A percentile compares a stretch with the other conserved stretches of the same genome.
Evolutionary conservation across 53 echinoderm and acorn worm genomes (phyloP).

Genomic region (Actinopyga echinites): DNA sequence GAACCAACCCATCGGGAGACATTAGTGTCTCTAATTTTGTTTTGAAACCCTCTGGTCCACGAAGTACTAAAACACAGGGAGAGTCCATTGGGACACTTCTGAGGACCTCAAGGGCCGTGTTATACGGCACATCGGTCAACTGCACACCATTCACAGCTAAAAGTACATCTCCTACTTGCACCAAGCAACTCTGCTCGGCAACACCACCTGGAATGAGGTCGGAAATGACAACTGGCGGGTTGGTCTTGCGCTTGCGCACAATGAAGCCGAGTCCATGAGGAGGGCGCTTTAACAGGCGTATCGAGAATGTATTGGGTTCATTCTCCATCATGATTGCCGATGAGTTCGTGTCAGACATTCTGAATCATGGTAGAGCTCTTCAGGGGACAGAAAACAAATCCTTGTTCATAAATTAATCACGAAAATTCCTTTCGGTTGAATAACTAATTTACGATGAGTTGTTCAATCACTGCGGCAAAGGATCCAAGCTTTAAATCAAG

Average conservation of each 20-base stretch:
- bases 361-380: slow-evolving; percentile 3
- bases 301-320: slow-evolving; percentile 95
- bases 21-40: slow-evolving; percentile 86
- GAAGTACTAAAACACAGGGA: slow-evolving; percentile 84
- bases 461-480: no score
- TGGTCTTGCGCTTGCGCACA: slow-evolving; percentile 96
- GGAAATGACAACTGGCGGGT: slow-evolving; percentile 92
- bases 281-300: slow-evolving; percentile 88
- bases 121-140: slow-evolving; percentile 89
- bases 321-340: slow-evolving; percentile 66
- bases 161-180: slow-evolving; percentile 88
- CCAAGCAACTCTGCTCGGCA: slow-evolving; percentile 86
- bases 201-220: slow-evolving; percentile 95
- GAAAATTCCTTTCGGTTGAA: not conserved
- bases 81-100: slow-evolving; percentile 96
- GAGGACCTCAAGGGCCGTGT: slow-evolving; percentile 91
- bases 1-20: slow-evolving; percentile 80
- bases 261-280: slow-evolving; percentile 93
- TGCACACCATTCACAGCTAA: slow-evolving; percentile 96
- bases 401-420: not conserved
- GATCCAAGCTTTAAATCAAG: no score
- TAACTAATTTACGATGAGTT: no score
- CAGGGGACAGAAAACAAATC: not conserved
- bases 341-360: slow-evolving; percentile 36
- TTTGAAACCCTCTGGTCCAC: slow-evolving; percentile 87